phyloP scores from a whole-genome alignment of 2,797 vertebrate genomes.

The Clarias laeviceps region DNA sequence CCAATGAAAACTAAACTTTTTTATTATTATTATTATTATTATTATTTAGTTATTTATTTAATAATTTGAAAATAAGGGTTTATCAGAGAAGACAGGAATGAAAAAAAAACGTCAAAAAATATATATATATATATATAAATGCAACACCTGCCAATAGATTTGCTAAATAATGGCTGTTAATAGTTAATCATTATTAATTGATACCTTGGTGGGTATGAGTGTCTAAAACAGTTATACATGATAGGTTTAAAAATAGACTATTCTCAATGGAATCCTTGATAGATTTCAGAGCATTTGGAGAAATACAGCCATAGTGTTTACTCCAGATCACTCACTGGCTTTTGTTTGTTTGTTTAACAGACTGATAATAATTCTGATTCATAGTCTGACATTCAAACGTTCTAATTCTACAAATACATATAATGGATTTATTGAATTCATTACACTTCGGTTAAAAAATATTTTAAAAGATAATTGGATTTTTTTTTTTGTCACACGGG shows the following conservation, averaged over 20 bases:
- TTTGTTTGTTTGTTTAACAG: background rate
- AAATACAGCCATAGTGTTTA: background rate
- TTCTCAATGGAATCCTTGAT: background rate
- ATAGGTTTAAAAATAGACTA: background rate
- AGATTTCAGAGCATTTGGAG: background rate
- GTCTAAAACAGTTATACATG: background rate
- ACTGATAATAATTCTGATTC: background rate
- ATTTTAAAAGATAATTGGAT: background rate
- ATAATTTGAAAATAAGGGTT: background rate
- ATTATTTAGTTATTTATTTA: background rate
- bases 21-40: no score
- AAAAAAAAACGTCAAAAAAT: no score
- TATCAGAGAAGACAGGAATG: no score
- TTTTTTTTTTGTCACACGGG: background rate
- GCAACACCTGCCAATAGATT: background rate
- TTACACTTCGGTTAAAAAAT: background rate
- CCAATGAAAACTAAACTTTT: background rate
- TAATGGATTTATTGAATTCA: background rate
- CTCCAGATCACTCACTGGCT: background rate
- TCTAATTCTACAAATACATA: background rate
- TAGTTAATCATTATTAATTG: background rate
- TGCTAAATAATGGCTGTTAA: background rate
- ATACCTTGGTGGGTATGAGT: background rate
- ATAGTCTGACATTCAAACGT: background rate
- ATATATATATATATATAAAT: no score